These are phyloP conservation scores for Beroe ovata DNA, from an alignment of 37 sponge, comb jelly and placozoan genomes.

Conservation along the genomic window DNA sequence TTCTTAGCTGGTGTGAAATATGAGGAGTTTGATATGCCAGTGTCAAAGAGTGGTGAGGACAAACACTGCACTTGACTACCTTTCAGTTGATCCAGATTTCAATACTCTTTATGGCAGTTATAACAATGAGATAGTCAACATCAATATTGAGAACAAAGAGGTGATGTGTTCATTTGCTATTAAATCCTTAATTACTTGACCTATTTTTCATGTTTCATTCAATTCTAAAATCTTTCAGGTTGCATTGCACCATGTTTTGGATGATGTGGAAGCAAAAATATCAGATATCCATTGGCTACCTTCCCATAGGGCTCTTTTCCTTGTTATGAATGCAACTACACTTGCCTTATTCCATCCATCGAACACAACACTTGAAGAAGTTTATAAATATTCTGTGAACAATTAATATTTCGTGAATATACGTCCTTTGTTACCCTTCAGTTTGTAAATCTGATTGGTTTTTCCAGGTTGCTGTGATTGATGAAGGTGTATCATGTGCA, in stretches of 20 bases:
- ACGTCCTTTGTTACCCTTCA: no score
- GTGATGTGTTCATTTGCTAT: not conserved
- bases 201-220: not conserved
- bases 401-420: not conserved
- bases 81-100: slow-evolving; percentile 27
- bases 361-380: not conserved
- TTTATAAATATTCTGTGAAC: not conserved
- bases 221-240: not conserved
- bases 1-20: no score
- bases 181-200: not conserved
- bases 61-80: slow-evolving; percentile 13
- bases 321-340: slow-evolving; percentile 24
- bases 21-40: slow-evolving; percentile 40
- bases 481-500: slow-evolving; percentile 39
- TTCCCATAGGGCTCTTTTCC: slow-evolving; percentile 37
- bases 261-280: not conserved
- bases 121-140: slow-evolving; percentile 12
- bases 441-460: not conserved
- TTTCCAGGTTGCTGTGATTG: slow-evolving; percentile 25
- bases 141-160: not conserved
- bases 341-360: slow-evolving; percentile 45
- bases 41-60: slow-evolving; percentile 33
- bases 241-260: not conserved
- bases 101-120: slow-evolving; percentile 17
- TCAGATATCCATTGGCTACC: slow-evolving; percentile 61